A percentile compares a stretch with the other conserved stretches of the same genome.
These are phyloP conservation scores for Drosophila birchii DNA, from an alignment of 2,888 invertebrate genomes.

Conservation along the genomic window DNA sequence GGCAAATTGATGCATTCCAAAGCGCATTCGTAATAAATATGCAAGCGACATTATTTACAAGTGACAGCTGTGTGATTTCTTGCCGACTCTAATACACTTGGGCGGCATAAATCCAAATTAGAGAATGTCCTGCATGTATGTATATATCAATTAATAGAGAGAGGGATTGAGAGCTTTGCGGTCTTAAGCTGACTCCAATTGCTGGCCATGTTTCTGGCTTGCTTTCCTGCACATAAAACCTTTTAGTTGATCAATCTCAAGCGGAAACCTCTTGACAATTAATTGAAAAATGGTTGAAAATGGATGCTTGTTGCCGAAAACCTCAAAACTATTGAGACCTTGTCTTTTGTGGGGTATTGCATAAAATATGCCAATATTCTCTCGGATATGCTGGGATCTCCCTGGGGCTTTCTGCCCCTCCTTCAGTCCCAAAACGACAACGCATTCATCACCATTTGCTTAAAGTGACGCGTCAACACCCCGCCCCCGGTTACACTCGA, in stretches of 20 bases:
- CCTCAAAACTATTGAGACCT: conserved; percentile 41
- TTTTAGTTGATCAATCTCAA: conserved; percentile 32
- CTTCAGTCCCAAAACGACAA: conserved; percentile 41
- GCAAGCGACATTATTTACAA: conserved; percentile 40
- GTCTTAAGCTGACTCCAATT: conserved; percentile 19
- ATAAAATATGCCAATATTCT: conserved; percentile 75
- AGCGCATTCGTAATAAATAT: conserved; percentile 46
- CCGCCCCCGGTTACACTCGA: conserved; percentile 17
- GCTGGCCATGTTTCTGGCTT: conserved; percentile 7
- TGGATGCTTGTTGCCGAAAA: conserved; percentile 18
- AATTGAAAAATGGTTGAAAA: conserved; percentile 58
- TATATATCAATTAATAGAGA: conserved; percentile 32
- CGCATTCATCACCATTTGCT: conserved; percentile 78
- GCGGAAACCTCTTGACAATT: conserved; percentile 56
- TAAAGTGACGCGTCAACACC: conserved; percentile 66
- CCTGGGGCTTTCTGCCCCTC: conserved; percentile 37
- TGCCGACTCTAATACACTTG: conserved; percentile 31
- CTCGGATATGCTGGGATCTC: conserved; percentile 23
- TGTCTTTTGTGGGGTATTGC: conserved; percentile 66
- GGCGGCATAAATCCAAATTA: conserved; percentile 40
- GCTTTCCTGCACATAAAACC: neutral
- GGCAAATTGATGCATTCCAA: conserved; percentile 56
- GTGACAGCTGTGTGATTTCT: conserved; percentile 38
- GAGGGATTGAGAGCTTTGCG: conserved; percentile 35
- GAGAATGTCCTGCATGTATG: conserved; percentile 15